These are phyloP conservation scores for Sceloporus tristichus DNA, from an alignment of 2,113 vertebrate genomes.

Conservation along the genomic window DNA sequence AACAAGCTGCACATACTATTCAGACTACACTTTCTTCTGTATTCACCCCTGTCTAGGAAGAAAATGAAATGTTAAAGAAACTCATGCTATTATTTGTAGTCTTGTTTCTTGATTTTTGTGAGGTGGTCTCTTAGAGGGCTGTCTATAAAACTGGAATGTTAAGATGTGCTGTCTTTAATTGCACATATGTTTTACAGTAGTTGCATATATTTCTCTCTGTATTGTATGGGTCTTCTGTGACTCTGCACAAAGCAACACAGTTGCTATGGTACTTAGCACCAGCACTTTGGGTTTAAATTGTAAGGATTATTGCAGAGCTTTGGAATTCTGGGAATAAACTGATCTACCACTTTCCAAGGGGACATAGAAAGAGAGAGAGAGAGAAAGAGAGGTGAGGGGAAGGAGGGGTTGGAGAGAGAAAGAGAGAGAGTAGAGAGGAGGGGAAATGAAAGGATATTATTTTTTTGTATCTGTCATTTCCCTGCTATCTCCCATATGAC, in stretches of 20 bases:
- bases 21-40: not conserved
- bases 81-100: not conserved
- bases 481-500: slow-evolving; percentile 99
- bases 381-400: slow-evolving; percentile 65
- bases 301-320: slow-evolving; percentile 70
- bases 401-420: slow-evolving; percentile 56
- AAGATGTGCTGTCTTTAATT: not conserved
- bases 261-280: slow-evolving; percentile 43
- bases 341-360: slow-evolving; percentile 77
- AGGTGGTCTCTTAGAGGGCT: rapidly evolving
- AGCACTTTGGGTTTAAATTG: slow-evolving; percentile 44
- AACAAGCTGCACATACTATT: not conserved
- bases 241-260: not conserved
- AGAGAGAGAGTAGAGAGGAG: slow-evolving; percentile 77
- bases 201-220: not conserved
- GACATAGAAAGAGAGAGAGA: slow-evolving; percentile 68
- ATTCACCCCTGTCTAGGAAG: not conserved
- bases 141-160: not conserved
- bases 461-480: slow-evolving; percentile 99
- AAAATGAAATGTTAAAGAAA: not conserved
- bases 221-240: not conserved
- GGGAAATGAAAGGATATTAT: slow-evolving; percentile 96
- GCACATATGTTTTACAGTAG: not conserved
- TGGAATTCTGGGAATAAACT: slow-evolving; percentile 77
- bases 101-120: not conserved